Evolutionary conservation across 1,140 invertebrate species (phyloP), one percentile per base, ranked within the genome.

Genomic region (Drosophila kanapiae): DNA sequence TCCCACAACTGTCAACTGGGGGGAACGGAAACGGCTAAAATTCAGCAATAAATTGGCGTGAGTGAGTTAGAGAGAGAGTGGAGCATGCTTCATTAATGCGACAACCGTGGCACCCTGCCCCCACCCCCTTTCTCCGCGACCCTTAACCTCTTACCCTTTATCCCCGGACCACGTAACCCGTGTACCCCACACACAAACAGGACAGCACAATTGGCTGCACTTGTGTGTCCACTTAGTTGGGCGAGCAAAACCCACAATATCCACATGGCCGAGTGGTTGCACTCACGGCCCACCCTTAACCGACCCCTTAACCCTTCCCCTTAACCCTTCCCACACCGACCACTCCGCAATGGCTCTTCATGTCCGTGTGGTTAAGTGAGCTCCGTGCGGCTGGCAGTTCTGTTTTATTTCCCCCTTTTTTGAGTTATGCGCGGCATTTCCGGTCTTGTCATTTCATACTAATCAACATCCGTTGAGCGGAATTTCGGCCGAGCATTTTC

Each of bases 361-460:
- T 74, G 71, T 38, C 33, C 18, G 13, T 70, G 72, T 33, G 71
- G 75, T 78, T 71, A 78, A 78, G 75, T 65, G 60, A 48, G 56
- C 71, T 75, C 37, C 60, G 43, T 64, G 65, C 49, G 43, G 54
- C 60, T 47, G 49, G 16, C 54, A 49, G 38, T 54, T 45, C 42
- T 61, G 70, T 37, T 62, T 38, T 62, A 31, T 49, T 67, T 69
- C 48, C 38, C 23, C 40, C 42, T 45, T 27, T 43, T 62, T 40
- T 57, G 49, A 69, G 68, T 75, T 75, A 81, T 85, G 82, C 27
- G 37, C 67, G 10, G 59, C 69, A 61, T 75, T 80, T 87, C 80
- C 80, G 84, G 80, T 63, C 61, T 75, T 87, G 80, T 83, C 84
- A 83, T 88, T 88, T 83, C 77, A 83, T 80, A 80, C 84, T 80